A percentile compares a stretch with the other conserved stretches of the same genome.
Evolutionary conservation across 2,888 invertebrate genomes (phyloP).

Genomic region (Eupithecia insigniata): DNA sequence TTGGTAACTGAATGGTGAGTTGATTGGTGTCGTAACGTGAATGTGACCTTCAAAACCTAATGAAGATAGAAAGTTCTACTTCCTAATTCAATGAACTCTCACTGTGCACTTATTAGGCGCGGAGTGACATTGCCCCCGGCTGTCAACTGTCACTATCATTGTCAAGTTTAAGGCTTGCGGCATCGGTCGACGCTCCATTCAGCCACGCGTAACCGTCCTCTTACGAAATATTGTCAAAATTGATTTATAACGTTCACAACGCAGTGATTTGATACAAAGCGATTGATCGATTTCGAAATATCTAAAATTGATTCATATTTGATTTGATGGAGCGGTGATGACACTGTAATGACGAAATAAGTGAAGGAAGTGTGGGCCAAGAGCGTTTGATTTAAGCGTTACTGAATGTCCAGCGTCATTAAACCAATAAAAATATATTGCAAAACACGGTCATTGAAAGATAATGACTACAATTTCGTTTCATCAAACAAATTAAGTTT

Average conservation of each 20-base stretch:
- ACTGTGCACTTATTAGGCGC: slow-evolving; percentile 39
- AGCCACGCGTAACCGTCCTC: slow-evolving; percentile 40
- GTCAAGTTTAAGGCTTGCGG: slow-evolving; percentile 45
- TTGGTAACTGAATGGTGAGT: slow-evolving; percentile 4
- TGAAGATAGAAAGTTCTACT: slow-evolving; percentile 31
- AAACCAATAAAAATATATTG: slow-evolving; percentile 33
- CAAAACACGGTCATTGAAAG: slow-evolving; percentile 28
- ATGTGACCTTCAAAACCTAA: slow-evolving; percentile 23
- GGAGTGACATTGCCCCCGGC: slow-evolving; percentile 43
- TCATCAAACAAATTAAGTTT: slow-evolving; percentile 40
- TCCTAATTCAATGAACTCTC: slow-evolving; percentile 36
- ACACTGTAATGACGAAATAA: slow-evolving; percentile 34
- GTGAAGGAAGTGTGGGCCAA: slow-evolving; percentile 31
- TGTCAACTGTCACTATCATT: slow-evolving; percentile 42
- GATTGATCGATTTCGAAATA: slow-evolving; percentile 37
- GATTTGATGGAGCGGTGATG: slow-evolving; percentile 28
- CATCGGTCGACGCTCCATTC: slow-evolving; percentile 39
- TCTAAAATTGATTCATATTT: slow-evolving; percentile 33
- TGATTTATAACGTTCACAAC: slow-evolving; percentile 35
- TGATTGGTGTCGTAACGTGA: slow-evolving; percentile 6
- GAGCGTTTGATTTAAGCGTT: slow-evolving; percentile 24
- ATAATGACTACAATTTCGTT: slow-evolving; percentile 42
- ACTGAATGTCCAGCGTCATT: slow-evolving; percentile 23
- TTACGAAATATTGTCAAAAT: slow-evolving; percentile 41
- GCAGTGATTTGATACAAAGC: slow-evolving; percentile 23